Base-by-base conservation (phyloP, 2,797 vertebrate species). In the Coendou prehensilis region DNA sequence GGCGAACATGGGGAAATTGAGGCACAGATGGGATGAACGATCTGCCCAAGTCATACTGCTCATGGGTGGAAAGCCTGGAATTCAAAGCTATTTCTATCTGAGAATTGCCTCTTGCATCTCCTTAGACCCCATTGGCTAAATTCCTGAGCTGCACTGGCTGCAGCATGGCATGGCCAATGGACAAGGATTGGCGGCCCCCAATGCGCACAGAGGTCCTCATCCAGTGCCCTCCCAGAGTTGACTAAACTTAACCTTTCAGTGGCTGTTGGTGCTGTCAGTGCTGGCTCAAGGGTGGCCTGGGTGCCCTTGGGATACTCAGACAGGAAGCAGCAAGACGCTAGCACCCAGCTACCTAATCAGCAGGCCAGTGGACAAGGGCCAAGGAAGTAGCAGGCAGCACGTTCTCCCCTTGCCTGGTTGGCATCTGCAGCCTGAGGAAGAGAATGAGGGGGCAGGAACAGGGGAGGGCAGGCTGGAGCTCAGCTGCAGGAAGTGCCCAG, bases 321-420 rank as follows among this genome's bases (percentile, higher is more conserved):
- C 4, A 20, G 63, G 59, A 41, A 57, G 52, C 8, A 1, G 20
- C 28, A 54, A 23, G 26, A 41, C 30, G 13, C 20, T 11, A 10
- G 6, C 10, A 47, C 5, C 64, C 7, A 14, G 0, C 15, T 0
- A 0, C 75, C 86, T 45, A 5, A 8, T 28, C 28, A 33, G 20
- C 28, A n/a, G 50, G 30, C 45, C 57, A 1, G 67, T 20, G 23
- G 30, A 54, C 23, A 87, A 59, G 30, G 56, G 45, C 20, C 26
- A 30, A 71, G 56, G 23, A 82, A 57, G 28, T 6, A 9, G 2
- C 15, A 63, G 22, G 45, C 41, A 13, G 22, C 52, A 2, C 4
- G 14, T 2, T 8, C 67, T 41, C 1, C 26, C 67, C 37, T 73
- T 33, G 45, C 64, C 54, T 54, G 5, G 71, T 22, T n/a, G 50